phyloP scores from a whole-genome alignment of 1,140 invertebrate species.

The Saccostrea glomerata region DNA sequence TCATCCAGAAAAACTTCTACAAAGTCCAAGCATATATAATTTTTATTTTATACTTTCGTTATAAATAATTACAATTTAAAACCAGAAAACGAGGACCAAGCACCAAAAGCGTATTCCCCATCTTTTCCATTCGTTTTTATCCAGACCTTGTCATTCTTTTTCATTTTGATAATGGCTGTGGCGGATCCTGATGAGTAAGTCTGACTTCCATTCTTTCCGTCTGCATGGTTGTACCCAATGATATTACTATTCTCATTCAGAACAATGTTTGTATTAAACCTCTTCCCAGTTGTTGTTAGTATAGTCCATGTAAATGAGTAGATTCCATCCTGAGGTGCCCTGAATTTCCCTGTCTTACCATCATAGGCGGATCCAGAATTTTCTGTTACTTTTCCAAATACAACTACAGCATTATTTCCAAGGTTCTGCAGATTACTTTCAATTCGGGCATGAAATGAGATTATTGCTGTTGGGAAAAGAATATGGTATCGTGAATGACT shows the following conservation, averaged over 20 bases:
- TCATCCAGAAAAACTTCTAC: too few species aligned
- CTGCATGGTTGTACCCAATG: too few species aligned
- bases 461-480: not conserved
- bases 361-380: not conserved
- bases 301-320: not conserved
- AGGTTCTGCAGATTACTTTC: not conserved
- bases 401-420: not conserved
- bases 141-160: too few species aligned
- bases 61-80: too few species aligned
- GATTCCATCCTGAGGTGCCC: not conserved
- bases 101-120: too few species aligned
- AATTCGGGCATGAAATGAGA: not conserved
- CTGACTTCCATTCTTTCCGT: too few species aligned
- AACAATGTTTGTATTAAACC: not conserved
- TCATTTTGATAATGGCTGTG: too few species aligned
- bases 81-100: too few species aligned
- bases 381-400: not conserved
- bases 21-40: too few species aligned
- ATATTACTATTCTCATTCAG: not conserved
- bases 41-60: too few species aligned
- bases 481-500: not conserved
- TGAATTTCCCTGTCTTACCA: not conserved
- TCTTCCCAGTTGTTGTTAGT: not conserved
- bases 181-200: too few species aligned
- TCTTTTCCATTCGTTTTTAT: too few species aligned